phyloP scores from a whole-genome alignment of 1,140 invertebrate genomes.

The Forficula auricularia region DNA sequence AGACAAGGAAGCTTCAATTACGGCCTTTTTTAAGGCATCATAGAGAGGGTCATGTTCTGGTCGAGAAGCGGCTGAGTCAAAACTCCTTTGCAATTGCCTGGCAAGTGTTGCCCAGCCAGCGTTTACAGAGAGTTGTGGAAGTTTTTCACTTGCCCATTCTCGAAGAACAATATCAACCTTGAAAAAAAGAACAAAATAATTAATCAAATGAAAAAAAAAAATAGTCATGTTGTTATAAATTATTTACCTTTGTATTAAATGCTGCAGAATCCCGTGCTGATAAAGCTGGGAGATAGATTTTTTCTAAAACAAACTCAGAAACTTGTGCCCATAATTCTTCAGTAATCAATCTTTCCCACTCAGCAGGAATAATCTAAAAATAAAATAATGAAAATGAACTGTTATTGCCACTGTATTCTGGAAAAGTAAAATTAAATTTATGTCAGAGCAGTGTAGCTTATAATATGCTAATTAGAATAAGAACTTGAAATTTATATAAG shows the following conservation, averaged over 20 bases:
- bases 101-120: conserved; percentile 76
- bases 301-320: conserved; percentile 77
- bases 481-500: too few relatives aligned
- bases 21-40: conserved; percentile 72
- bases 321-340: conserved; percentile 79
- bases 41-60: conserved; percentile 77
- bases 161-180: conserved; percentile 84
- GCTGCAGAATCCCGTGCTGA: neutral
- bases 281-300: conserved; percentile 87
- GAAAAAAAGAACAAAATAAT: neutral
- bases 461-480: too few relatives aligned
- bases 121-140: conserved; percentile 72
- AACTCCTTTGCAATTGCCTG: conserved; percentile 66
- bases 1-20: conserved; percentile 68
- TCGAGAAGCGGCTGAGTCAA: conserved; percentile 49
- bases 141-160: conserved; percentile 81
- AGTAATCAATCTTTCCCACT: conserved; percentile 78
- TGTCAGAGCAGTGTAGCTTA: too few relatives aligned
- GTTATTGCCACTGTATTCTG: too few relatives aligned
- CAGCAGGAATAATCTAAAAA: conserved; percentile 34
- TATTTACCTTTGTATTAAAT: neutral
- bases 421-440: too few relatives aligned
- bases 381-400: too few relatives aligned
- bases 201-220: neutral
- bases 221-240: neutral